Conservation (phyloP, 2,888 invertebrate species). For the Hemaris fuciformis region DNA sequence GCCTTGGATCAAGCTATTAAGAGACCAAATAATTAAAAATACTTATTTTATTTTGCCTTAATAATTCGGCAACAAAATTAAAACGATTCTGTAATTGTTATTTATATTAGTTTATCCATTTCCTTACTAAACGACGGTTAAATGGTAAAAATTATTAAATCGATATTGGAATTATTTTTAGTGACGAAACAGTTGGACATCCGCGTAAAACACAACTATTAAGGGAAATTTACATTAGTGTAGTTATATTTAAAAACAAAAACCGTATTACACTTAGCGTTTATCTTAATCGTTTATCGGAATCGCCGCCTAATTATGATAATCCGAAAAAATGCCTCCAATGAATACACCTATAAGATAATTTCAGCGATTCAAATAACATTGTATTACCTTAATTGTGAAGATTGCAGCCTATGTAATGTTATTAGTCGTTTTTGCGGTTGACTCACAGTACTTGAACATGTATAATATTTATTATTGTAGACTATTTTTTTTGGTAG, state of each 20-base stretch:
- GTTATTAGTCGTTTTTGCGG: not conserved
- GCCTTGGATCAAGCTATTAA: no score
- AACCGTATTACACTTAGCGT: not conserved
- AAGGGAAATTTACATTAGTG: not conserved
- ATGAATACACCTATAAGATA: not conserved
- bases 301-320: not conserved
- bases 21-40: no score
- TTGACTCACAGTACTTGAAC: no score
- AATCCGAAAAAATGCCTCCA: not conserved
- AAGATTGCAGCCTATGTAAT: not conserved
- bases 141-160: not conserved
- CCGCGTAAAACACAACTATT: not conserved
- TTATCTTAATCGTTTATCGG: not conserved
- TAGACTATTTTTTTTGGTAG: no score
- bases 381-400: not conserved
- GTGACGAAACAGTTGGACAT: not conserved
- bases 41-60: no score
- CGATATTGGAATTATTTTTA: no score
- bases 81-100: not conserved
- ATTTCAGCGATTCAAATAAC: not conserved
- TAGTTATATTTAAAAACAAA: not conserved
- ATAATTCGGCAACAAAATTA: not conserved
- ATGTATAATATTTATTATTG: no score
- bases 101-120: slow-evolving; percentile 1
- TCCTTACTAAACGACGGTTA: not conserved